Percentiles rank a stretch among this genome's conserved stretches.
These are phyloP conservation scores for Dryomyza anilis DNA, from an alignment of 2,888 invertebrate genomes.

Conservation along the genomic window DNA sequence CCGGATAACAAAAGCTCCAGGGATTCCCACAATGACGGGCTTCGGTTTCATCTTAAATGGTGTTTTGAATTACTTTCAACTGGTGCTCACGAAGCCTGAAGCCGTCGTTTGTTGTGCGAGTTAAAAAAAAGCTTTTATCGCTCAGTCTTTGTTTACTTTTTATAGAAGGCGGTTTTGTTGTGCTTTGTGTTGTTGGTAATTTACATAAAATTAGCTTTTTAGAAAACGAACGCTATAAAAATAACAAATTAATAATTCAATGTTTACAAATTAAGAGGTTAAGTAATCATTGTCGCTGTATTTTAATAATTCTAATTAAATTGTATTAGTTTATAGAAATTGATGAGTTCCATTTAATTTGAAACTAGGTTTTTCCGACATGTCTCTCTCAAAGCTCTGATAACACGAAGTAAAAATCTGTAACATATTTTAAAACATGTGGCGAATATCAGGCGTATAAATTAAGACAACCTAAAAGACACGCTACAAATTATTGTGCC, in stretches of 20 bases:
- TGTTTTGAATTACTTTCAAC: neutral
- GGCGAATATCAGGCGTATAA: too few relatives aligned
- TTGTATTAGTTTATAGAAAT: neutral
- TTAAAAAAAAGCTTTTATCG: neutral
- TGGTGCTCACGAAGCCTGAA: neutral
- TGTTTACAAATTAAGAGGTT: neutral
- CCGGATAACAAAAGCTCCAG: neutral
- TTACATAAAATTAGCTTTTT: too few relatives aligned
- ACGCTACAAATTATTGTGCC: too few relatives aligned
- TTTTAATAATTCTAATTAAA: neutral
- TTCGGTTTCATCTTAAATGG: neutral
- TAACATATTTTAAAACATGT: too few relatives aligned
- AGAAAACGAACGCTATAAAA: too few relatives aligned
- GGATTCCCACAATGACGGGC: neutral
- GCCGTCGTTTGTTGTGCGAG: neutral
- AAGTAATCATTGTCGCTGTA: neutral
- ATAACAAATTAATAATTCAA: neutral
- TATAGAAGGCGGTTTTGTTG: conserved; percentile 11
- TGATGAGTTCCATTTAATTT: neutral
- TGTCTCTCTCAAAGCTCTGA: too few relatives aligned
- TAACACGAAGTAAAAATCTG: too few relatives aligned
- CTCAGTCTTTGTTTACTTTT: conserved; percentile 13
- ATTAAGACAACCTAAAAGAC: too few relatives aligned
- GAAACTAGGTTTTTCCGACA: too few relatives aligned
- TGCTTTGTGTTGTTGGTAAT: neutral